These are phyloP conservation scores for Melanotaenia parkinsoni DNA, from an alignment of 2,797 vertebrate species.

Conservation along the genomic window DNA sequence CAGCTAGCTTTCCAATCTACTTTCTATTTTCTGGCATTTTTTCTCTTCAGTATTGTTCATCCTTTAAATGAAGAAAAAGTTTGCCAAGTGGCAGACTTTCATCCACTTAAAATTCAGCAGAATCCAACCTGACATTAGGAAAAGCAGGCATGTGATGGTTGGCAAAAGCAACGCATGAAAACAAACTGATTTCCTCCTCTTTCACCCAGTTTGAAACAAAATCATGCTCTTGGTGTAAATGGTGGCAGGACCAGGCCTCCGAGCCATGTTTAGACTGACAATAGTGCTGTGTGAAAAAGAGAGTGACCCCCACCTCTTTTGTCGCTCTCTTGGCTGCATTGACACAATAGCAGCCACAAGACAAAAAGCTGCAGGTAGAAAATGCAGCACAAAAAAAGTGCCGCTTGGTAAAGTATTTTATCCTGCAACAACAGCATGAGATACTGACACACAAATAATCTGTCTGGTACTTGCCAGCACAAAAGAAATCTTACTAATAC, in stretches of 20 bases:
- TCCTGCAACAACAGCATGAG: background rate
- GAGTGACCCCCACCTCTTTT: background rate
- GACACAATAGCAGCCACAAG: background rate
- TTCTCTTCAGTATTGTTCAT: background rate
- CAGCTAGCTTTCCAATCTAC: background rate
- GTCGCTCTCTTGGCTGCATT: too few relatives aligned
- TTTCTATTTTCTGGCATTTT: background rate
- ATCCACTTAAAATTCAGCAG: background rate
- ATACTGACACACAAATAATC: background rate
- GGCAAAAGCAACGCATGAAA: conserved; percentile 2
- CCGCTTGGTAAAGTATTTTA: background rate
- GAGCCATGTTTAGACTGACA: background rate
- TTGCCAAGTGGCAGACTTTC: background rate
- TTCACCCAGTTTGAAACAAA: background rate
- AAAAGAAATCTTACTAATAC: background rate
- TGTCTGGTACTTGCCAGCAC: background rate
- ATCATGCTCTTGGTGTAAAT: background rate
- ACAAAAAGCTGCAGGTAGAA: background rate
- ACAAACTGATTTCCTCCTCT: background rate
- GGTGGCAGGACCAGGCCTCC: background rate
- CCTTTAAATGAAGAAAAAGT: background rate
- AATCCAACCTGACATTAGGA: background rate
- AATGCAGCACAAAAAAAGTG: background rate
- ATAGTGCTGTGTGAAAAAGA: background rate
- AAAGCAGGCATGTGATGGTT: background rate